Evolutionary conservation across 37 sponge, comb jelly and placozoan species (phyloP), one percentile per base, ranked within the genome.

Genomic region (Beroe ovata): DNA sequence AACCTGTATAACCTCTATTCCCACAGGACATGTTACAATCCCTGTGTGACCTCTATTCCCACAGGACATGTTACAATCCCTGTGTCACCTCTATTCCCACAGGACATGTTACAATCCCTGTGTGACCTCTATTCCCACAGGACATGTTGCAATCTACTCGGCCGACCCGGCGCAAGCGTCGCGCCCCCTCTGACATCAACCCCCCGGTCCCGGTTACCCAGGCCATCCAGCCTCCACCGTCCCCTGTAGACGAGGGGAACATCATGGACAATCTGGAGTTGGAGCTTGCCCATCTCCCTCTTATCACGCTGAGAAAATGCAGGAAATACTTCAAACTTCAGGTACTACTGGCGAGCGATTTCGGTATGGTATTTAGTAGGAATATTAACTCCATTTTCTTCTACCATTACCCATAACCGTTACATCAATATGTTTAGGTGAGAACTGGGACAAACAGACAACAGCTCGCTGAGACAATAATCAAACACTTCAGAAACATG

Each of bases 291-390:
- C 84, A 77, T 40, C 38, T 77, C 1, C 84, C 84, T 3, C 84
- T 77, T 8, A 1, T 42, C 1, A 77, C 84, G 1, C 54, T 77
- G 42, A 77, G 84, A 25, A 77, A 77, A 54, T 77, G 84, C 21
- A 77, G 84, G 84, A 77, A 77, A 23, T 77, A 77, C 47, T 77
- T 77, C 84, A 77, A 77, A 20, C 54, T 77, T 1, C 84, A 77
- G 84, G 84, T 77, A 71, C 8, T 19, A 28, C 71, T 34, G 71
- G 8, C 8, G 26, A 8, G 11, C 16, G 11, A 11, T 18, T 58
- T 58, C 59, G 11, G 11, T 58, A 58, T 58, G 59, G n/a, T n/a
- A n/a, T n/a, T n/a, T n/a, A n/a, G n/a, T n/a, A n/a, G n/a, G n/a
- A n/a, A n/a, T n/a, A n/a, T n/a, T n/a, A n/a, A n/a, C n/a, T n/a